phyloP scores from a whole-genome alignment of 2,113 vertebrate species.

The Neoarius graeffei region DNA sequence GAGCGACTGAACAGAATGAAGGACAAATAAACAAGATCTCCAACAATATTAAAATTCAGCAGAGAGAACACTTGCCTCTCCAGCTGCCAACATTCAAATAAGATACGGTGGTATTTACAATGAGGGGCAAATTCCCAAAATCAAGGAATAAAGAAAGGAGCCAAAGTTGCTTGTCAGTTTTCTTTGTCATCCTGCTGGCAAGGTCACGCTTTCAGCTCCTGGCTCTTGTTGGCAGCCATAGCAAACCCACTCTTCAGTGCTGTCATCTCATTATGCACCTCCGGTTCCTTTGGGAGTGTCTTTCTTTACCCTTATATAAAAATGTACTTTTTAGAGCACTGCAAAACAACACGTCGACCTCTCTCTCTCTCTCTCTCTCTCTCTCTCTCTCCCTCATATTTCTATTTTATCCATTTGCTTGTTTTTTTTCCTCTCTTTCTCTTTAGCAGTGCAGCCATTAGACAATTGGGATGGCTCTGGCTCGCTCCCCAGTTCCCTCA shows the following conservation, averaged over 20 bases:
- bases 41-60: slow-evolving; percentile 58
- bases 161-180: slow-evolving; percentile 38
- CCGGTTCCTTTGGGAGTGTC: slow-evolving; percentile 45
- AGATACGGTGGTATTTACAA: slow-evolving; percentile 59
- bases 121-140: slow-evolving; percentile 56
- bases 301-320: slow-evolving; percentile 39
- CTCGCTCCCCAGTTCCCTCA: slow-evolving; percentile 49
- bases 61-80: slow-evolving; percentile 45
- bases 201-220: slow-evolving; percentile 61
- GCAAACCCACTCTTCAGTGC: slow-evolving; percentile 30
- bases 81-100: slow-evolving; percentile 58
- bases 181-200: slow-evolving; percentile 57
- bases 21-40: slow-evolving; percentile 40
- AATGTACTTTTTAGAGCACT: slow-evolving; percentile 39
- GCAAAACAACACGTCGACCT: slow-evolving; percentile 40
- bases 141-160: slow-evolving; percentile 59
- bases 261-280: slow-evolving; percentile 54
- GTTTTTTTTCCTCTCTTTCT: slow-evolving; percentile 21
- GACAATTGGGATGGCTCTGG: slow-evolving; percentile 54
- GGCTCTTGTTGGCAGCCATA: slow-evolving; percentile 33
- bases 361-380: slow-evolving; percentile 3
- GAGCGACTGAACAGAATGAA: slow-evolving; percentile 4
- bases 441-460: slow-evolving; percentile 49
- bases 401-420: slow-evolving; percentile 15
- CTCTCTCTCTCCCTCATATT: slow-evolving; percentile 17